Evolutionary conservation across 2,888 invertebrate genomes (phyloP).

Genomic region (Vesta saturnalis): DNA sequence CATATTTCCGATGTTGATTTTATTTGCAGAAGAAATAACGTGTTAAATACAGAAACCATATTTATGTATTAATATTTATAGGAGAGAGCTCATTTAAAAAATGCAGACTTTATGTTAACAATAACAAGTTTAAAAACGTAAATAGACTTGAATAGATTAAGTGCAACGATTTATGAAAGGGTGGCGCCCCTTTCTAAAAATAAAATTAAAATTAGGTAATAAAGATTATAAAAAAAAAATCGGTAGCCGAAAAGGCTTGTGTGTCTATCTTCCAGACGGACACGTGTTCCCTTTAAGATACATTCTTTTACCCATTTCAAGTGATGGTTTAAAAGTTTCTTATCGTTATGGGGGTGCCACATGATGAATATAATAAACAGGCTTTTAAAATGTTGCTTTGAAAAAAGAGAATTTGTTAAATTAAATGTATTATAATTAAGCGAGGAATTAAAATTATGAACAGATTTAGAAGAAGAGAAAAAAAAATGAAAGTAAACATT

Average conservation of each 20-base stretch:
- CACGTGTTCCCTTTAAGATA: constrained; percentile 38
- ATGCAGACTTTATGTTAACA: constrained; percentile 32
- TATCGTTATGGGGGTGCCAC: constrained; percentile 56
- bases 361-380: constrained; percentile 56
- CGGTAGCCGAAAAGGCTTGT: constrained; percentile 42
- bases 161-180: constrained; percentile 24
- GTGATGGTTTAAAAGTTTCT: constrained; percentile 52
- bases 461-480: constrained; percentile 35
- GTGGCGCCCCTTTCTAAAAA: constrained; percentile 41
- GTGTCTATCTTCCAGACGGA: constrained; percentile 36
- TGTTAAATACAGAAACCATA: constrained; percentile 47
- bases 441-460: constrained; percentile 28
- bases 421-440: constrained; percentile 8
- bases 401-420: no score
- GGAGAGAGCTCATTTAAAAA: constrained; percentile 33
- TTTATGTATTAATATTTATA: constrained; percentile 40
- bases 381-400: constrained; percentile 35
- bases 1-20: constrained; percentile 49
- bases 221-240: constrained; percentile 34
- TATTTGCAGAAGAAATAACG: constrained; percentile 47
- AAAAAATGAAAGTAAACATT: constrained; percentile 39
- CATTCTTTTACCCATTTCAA: constrained; percentile 50
- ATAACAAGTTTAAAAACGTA: constrained; percentile 26
- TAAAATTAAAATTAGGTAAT: constrained; percentile 36
- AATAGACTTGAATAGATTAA: constrained; percentile 33